Base-by-base conservation (phyloP, 2,113 vertebrate species). In the Microtus richardsoni region DNA sequence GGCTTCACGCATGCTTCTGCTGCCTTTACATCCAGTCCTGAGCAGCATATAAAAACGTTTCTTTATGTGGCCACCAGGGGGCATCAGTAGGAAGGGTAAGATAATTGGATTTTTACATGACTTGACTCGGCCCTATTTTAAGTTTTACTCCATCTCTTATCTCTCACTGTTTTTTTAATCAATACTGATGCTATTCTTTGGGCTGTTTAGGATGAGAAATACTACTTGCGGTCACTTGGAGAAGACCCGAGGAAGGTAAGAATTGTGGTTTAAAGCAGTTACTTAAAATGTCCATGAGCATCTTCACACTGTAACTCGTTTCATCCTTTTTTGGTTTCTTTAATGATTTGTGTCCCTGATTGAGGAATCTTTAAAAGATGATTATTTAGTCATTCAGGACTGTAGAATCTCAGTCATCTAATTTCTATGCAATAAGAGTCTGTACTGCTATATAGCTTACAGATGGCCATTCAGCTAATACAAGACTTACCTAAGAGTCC, bases 171-270 rank as follows among this genome's bases (percentile, higher is more conserved):
- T 91, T 96, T 96, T 96, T 24, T 95, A 54, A 41, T 89, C 94
- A 92, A 21, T 91, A 0, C 47, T 91, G n/a, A 1, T 89, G 6
- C 88, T 86, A 36, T 87, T 92, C 64, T 68, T 94, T 86, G 95
- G 96, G 1, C 82, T 77, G 19, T 98, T 98, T 97, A 96, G 99
- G 98, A 99, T 97, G 99, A 99, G 98, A 99, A 99, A 84, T 99
- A 99, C 95, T 99, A 99, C 75, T 98, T 99, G n/a, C 98, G 99
- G 11, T 99, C 99, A 0, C 98, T 99, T 85, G 99, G 99, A 97
- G 99, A 99, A 92, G 99, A 99, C 44, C 98, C 98, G 26, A 98
- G 99, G 74, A 99, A 99, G 99, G 99, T 99, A 98, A 96, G 98
- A 96, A 97, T 89, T 94, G 58, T 93, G 60, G 80, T 68, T 36